phyloP scores from a whole-genome alignment of 1,140 invertebrate genomes.

The Trachymyrmex cornetzi region DNA sequence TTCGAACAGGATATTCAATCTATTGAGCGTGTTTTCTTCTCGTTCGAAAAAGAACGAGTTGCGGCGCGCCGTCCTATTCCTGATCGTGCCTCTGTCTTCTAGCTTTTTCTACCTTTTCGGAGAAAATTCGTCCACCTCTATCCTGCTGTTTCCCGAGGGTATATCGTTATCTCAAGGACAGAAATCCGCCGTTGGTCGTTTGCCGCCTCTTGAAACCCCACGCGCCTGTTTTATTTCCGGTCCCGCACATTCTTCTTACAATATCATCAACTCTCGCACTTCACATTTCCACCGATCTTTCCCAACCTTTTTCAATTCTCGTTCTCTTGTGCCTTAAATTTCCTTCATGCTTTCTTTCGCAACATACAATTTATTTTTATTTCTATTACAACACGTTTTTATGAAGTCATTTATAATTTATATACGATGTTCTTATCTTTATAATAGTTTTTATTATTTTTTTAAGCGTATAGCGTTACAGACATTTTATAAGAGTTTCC shows the following conservation, averaged over 20 bases:
- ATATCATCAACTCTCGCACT: constrained; percentile 8
- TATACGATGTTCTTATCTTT: neutral
- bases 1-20: constrained; percentile 66
- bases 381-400: neutral
- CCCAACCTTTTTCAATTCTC: constrained; percentile 8
- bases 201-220: constrained; percentile 27
- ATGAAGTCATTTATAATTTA: constrained; percentile 3
- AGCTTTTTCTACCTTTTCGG: constrained; percentile 9
- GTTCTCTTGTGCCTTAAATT: constrained; percentile 5
- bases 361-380: constrained; percentile 18
- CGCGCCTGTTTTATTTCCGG: constrained; percentile 58
- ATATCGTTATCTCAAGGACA: constrained; percentile 68
- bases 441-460: neutral
- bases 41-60: constrained; percentile 44
- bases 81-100: constrained; percentile 2
- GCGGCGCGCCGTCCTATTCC: constrained; percentile 20
- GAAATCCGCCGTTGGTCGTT: constrained; percentile 61
- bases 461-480: neutral
- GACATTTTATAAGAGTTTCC: neutral
- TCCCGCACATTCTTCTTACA: neutral
- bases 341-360: neutral
- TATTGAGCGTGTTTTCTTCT: constrained; percentile 66
- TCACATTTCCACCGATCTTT: constrained; percentile 10
- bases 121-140: constrained; percentile 27
- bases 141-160: constrained; percentile 53